Conservation (phyloP, 1,140 invertebrate genomes). For the Paramacrobiotus metropolitanus region DNA sequence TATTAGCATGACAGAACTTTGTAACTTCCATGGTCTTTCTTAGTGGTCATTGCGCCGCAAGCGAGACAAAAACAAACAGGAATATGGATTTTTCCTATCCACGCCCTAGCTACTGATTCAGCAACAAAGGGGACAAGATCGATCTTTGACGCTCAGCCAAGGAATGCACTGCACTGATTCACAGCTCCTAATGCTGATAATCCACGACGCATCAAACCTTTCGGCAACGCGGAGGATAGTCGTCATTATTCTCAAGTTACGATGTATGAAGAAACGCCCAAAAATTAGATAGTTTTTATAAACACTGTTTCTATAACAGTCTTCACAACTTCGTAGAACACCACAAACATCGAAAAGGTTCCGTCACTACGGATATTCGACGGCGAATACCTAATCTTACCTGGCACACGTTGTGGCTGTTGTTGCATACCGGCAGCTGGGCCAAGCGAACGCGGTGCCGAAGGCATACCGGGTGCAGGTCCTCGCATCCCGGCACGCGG, state of each 20-base stretch:
- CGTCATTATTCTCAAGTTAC: too few species aligned
- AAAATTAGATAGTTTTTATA: too few species aligned
- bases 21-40: neutral
- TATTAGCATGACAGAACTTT: neutral
- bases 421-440: too few species aligned
- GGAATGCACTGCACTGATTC: neutral
- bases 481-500: conserved; percentile 4
- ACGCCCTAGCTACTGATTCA: neutral
- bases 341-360: neutral
- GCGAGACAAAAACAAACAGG: neutral
- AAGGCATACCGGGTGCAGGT: neutral
- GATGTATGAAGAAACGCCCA: too few species aligned
- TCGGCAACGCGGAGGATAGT: neutral
- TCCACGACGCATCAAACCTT: conserved; percentile 3
- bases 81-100: neutral
- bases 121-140: neutral
- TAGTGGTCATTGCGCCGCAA: neutral
- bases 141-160: neutral
- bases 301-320: neutral
- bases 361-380: neutral
- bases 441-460: too few species aligned
- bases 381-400: too few species aligned
- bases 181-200: neutral
- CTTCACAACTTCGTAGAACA: too few species aligned
- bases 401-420: too few species aligned